Base-by-base conservation (phyloP, 2,797 vertebrate genomes). In the Acanthiza pusilla region DNA sequence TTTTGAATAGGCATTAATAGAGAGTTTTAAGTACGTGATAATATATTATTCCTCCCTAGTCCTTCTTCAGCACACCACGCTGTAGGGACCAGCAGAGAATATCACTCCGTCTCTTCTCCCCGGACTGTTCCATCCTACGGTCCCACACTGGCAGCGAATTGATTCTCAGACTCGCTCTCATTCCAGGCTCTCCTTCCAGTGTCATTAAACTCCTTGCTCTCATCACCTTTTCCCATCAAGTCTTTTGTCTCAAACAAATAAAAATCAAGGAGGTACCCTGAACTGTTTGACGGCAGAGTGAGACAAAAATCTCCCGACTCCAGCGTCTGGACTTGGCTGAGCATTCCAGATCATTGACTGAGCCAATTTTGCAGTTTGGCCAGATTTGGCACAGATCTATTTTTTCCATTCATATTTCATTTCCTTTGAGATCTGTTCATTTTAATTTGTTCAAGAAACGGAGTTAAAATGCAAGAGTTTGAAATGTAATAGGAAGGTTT, bases 361-460 rank as follows among this genome's bases (percentile, higher is more conserved):
- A 73, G 55, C 25, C 51, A 74, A 2, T 72, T 88, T 62, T 78
- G 40, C 30, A 62, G 34, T 75, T 86, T 74, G 21, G 71, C 23
- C 18, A 21, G 18, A 57, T 92, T 85, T 96, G 92, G 95, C 97
- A 96, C 92, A 29, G 53, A 96, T 94, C 65, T 96, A 89, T 50
- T 95, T 95, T 96, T 96, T 96, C 94, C 77, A 63, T 94, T 97
- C 97, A 96, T 96, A 82, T 97, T 97, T 97, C 77, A 96, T 96
- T 94, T 94, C 82, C 81, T 88, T 92, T 86, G 89, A 97, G 95
- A 95, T 53, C 60, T 77, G 36, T 53, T 89, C 60, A 79, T 86
- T 95, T 80, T 70, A 65, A 71, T 95, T 94, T 92, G 57, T 68
- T 95, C 89, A 94, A 80, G 87, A 88, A 91, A 86, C 17, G 7